Evolutionary conservation across 2,797 vertebrate genomes (phyloP), one percentile per base, ranked within the genome.

Genomic region (Protosalanx chinensis): DNA sequence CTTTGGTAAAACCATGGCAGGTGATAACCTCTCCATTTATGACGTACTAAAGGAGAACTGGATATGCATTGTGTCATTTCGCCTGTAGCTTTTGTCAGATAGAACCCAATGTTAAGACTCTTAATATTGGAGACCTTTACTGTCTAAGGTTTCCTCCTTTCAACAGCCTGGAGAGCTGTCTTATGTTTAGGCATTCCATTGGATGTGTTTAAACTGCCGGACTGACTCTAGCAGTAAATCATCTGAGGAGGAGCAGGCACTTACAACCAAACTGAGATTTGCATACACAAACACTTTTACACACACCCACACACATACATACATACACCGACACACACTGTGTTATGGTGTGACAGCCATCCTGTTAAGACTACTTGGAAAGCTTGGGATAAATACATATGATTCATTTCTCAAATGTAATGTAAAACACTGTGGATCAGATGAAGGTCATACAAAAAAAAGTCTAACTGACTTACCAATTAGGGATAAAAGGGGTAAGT

Each of bases 191-290:
- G 6, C 62, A 64, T 37, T 64, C 12, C n/a, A 37, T 35, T 64
- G 33, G 63, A 12, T 64, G 3, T 46, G 63, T 41, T 62, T 33
- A 62, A 30, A 62, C 60, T 30, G 60, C 41, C 8, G 10, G 41
- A 46, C 30, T 62, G 60, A 62, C 60, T 62, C 6, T 16, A 62
- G 60, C 30, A 10, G 18, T 62, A 16, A 16, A 16, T 56, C n/a
- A 56, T 56, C 51, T 56, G 51, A 56, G 51, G 51, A 56, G 51
- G 16, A 8, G 30, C 60, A 62, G 60, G 33, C 63, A 64, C 63
- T 64, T 35, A 23, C 18, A 30, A 62, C 33, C 32, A 64, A 46
- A 41, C n/a, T n/a, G 8, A 37, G 37, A 37, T 35, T 64, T 4
- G 16, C 18, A 46, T 62, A n/a, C 32, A 35, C n/a, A 37, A 12